Evolutionary conservation across 2,888 invertebrate genomes (phyloP).

Genomic region (Rhagophthalmus giganteus): DNA sequence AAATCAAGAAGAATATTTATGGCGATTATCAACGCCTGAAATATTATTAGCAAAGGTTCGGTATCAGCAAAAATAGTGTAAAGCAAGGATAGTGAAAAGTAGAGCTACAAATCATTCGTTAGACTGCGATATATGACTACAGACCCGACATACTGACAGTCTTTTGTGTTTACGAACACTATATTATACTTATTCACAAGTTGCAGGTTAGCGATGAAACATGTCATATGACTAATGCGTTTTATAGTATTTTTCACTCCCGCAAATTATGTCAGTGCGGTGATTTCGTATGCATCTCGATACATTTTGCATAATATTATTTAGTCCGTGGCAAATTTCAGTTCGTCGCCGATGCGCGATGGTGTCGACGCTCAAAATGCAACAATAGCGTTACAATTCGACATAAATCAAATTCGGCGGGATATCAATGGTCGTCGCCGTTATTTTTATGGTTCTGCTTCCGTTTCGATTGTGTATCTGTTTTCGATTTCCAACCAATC

Average conservation of each 20-base stretch:
- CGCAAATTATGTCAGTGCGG: conserved; percentile 39
- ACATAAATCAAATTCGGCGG: conserved; percentile 51
- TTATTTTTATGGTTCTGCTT: conserved; percentile 51
- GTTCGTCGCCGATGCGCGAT: conserved; percentile 34
- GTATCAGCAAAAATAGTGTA: conserved; percentile 26
- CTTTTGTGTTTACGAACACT: conserved; percentile 48
- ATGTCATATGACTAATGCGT: conserved; percentile 45
- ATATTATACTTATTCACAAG: conserved; percentile 45
- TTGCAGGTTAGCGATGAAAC: conserved; percentile 40
- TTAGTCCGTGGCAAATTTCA: conserved; percentile 33
- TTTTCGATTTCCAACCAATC: conserved; percentile 49
- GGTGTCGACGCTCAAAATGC: no score
- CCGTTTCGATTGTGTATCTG: conserved; percentile 51
- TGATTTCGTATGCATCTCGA: conserved; percentile 27
- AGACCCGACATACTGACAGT: conserved; percentile 46
- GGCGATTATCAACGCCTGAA: conserved; percentile 11
- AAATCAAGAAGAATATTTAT: conserved; percentile 11
- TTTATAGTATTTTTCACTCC: conserved; percentile 43
- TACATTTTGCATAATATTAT: conserved; percentile 32
- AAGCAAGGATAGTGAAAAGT: conserved; percentile 30
- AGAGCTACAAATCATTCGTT: conserved; percentile 31
- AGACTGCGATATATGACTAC: conserved; percentile 47
- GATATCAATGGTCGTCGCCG: conserved; percentile 48
- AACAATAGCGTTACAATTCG: conserved; percentile 48
- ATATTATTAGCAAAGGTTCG: conserved; percentile 20